These are phyloP conservation scores for Drosophila stalkeri DNA, from an alignment of 2,888 invertebrate species.

Conservation along the genomic window DNA sequence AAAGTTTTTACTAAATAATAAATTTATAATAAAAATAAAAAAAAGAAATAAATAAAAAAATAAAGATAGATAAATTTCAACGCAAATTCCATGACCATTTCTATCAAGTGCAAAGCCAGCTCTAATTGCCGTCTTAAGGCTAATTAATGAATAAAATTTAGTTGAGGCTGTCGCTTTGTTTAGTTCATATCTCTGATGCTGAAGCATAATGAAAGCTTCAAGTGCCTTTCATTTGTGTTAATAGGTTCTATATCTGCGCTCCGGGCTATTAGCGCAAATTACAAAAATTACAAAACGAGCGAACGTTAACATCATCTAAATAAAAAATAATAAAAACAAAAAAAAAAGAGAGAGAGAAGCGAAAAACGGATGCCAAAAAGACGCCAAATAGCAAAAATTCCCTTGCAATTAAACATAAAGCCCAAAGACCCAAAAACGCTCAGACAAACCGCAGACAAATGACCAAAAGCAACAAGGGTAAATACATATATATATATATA, in stretches of 20 bases:
- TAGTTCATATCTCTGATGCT: conserved; percentile 12
- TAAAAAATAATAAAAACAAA: conserved; percentile 25
- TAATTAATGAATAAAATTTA: conserved; percentile 10
- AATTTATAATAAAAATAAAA: too few relatives aligned
- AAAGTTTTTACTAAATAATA: too few relatives aligned
- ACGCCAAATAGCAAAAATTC: conserved; percentile 55
- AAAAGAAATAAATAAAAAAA: too few relatives aligned
- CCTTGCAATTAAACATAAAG: conserved; percentile 64
- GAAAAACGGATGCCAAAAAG: conserved; percentile 48
- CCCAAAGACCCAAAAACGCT: conserved; percentile 33
- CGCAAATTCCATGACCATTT: neutral
- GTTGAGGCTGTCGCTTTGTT: conserved; percentile 13
- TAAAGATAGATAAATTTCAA: too few relatives aligned
- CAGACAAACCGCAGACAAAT: conserved; percentile 62
- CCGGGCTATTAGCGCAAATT: conserved; percentile 52
- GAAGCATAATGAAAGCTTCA: conserved; percentile 29
- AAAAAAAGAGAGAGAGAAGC: neutral
- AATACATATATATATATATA: neutral
- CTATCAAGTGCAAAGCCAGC: neutral
- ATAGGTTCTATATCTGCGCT: conserved; percentile 38
- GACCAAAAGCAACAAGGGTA: conserved; percentile 7
- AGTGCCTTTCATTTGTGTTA: conserved; percentile 40
- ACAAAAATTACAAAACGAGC: conserved; percentile 51
- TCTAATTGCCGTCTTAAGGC: neutral
- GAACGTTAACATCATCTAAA: conserved; percentile 55